A percentile compares a stretch with the other conserved stretches of the same genome.
These are phyloP conservation scores for Mesocricetus auratus DNA, from an alignment of 2,113 vertebrate genomes.

Conservation along the genomic window DNA sequence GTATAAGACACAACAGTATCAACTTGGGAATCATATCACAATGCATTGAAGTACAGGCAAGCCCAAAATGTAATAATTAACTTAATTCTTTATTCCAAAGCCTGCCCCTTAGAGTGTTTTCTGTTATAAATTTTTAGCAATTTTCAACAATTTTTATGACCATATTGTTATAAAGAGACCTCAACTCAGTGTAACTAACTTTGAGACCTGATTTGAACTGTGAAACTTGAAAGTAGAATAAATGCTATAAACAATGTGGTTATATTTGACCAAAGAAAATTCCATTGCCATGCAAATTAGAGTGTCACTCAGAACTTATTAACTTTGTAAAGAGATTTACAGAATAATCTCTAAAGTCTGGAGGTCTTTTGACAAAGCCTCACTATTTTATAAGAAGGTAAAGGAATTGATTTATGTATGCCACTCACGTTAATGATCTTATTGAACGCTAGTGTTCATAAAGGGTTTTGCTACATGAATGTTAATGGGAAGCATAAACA, in stretches of 20 bases:
- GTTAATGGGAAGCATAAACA: conserved; percentile 1
- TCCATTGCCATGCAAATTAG: not conserved
- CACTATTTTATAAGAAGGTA: not conserved
- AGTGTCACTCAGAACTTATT: not conserved
- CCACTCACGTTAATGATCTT: not conserved
- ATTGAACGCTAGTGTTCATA: not conserved
- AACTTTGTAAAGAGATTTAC: not conserved
- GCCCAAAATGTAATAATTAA: not conserved
- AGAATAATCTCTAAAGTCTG: not conserved
- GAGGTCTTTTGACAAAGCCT: not conserved
- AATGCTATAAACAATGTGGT: not conserved
- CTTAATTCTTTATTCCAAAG: not conserved
- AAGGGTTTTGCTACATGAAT: not conserved
- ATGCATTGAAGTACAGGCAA: not conserved
- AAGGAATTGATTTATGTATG: not conserved
- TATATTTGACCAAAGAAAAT: not conserved
- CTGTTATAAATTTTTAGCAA: not conserved
- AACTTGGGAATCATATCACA: not conserved
- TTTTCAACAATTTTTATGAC: not conserved
- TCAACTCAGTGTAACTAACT: not conserved
- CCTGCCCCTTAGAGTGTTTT: not conserved
- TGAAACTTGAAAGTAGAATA: not conserved
- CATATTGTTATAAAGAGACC: not conserved
- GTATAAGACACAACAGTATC: not conserved
- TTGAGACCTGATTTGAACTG: not conserved